Evolutionary conservation across 2,113 vertebrate genomes (phyloP).

Genomic region (Gambusia affinis): DNA sequence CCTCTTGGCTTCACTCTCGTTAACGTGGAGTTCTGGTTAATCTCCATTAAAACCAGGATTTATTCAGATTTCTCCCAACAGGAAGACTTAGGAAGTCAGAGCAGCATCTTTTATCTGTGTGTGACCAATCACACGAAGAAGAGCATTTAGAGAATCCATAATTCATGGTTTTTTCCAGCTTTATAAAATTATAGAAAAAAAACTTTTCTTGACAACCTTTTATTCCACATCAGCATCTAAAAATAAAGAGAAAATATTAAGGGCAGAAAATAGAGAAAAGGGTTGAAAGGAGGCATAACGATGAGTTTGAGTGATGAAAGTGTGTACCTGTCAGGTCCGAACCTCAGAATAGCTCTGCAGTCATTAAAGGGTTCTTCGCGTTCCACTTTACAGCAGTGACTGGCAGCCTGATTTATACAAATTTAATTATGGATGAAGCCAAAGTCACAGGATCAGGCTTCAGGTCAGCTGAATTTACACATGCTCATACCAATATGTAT

Average conservation of each 20-base stretch:
- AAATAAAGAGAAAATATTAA: constrained; percentile 40
- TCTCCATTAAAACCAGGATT: background rate
- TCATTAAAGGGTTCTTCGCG: constrained; percentile 49
- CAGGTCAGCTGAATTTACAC: constrained; percentile 15
- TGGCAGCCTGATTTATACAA: constrained; percentile 51
- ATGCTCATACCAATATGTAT: constrained; percentile 2
- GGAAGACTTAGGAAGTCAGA: background rate
- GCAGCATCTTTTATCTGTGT: background rate
- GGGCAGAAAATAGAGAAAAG: background rate
- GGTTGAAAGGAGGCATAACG: constrained; percentile 19
- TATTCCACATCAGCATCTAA: constrained; percentile 27
- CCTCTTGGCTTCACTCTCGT: background rate
- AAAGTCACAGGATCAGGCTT: constrained; percentile 31
- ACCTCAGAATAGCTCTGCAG: constrained; percentile 40
- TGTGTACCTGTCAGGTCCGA: constrained; percentile 41
- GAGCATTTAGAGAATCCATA: background rate
- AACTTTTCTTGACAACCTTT: background rate
- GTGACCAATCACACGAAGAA: background rate
- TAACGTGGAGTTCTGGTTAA: background rate
- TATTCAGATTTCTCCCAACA: background rate
- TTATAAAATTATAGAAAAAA: constrained; percentile 1
- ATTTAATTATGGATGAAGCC: constrained; percentile 60
- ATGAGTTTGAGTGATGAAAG: constrained; percentile 45
- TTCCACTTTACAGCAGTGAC: constrained; percentile 22
- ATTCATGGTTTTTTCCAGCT: background rate